A percentile compares a stretch with the other conserved stretches of the same genome.
Evolutionary conservation across 2,888 invertebrate genomes (phyloP).

Genomic region (Archips crataeganus): DNA sequence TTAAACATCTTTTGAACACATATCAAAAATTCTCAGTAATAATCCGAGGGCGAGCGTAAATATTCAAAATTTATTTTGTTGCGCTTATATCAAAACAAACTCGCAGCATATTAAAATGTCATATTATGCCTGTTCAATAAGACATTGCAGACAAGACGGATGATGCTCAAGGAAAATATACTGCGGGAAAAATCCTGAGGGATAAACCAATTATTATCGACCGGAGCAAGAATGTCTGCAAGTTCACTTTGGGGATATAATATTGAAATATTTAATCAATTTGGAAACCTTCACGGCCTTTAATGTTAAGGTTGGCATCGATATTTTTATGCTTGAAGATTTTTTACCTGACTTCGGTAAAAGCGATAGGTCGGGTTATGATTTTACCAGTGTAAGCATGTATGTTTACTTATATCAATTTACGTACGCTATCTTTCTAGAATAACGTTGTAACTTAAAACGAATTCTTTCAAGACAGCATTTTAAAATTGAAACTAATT

Average conservation of each 20-base stretch:
- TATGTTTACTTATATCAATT: too few species aligned
- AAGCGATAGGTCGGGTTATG: too few species aligned
- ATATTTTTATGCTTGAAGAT: neutral
- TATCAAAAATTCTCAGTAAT: too few species aligned
- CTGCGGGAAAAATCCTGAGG: constrained; percentile 9
- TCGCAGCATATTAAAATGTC: constrained; percentile 30
- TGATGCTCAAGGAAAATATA: constrained; percentile 19
- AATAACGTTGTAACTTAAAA: too few species aligned
- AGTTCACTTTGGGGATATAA: neutral
- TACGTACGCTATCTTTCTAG: too few species aligned
- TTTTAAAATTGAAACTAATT: too few species aligned
- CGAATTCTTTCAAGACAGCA: too few species aligned
- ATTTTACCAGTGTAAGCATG: too few species aligned
- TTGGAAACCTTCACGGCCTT: neutral
- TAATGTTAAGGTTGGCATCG: neutral
- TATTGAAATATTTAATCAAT: neutral
- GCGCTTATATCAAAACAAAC: neutral
- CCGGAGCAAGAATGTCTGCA: constrained; percentile 4
- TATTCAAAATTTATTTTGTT: neutral
- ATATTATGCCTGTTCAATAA: constrained; percentile 16
- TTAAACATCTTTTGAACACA: too few species aligned
- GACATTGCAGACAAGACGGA: constrained; percentile 33
- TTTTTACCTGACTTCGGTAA: neutral
- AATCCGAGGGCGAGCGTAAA: too few species aligned
- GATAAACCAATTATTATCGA: constrained; percentile 34